phyloP scores from a whole-genome alignment of 2,888 invertebrate species.

The Patella pellucida region DNA sequence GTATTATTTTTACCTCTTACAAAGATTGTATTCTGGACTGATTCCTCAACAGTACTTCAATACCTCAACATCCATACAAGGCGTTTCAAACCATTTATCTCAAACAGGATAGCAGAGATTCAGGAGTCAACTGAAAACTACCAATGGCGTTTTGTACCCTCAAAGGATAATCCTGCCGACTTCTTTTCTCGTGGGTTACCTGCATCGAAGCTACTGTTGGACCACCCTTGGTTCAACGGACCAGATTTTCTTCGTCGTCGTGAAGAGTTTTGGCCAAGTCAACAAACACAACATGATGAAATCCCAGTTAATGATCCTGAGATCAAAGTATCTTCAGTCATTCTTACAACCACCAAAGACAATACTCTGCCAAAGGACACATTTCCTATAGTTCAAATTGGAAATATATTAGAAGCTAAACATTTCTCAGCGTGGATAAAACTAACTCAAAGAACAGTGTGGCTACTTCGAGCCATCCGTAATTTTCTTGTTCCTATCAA shows the following conservation, averaged over 20 bases:
- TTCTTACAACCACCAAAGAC: background rate
- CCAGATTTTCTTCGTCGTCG: background rate
- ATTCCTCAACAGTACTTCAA: conserved; percentile 1
- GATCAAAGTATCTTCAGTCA: background rate
- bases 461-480: background rate
- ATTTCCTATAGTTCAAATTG: background rate
- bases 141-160: background rate
- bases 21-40: background rate
- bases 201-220: background rate
- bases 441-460: background rate
- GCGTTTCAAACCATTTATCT: conserved; percentile 13
- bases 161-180: background rate
- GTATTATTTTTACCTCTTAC: background rate
- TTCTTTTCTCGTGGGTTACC: background rate
- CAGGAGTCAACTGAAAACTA: background rate
- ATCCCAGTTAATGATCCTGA: background rate
- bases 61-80: conserved; percentile 9
- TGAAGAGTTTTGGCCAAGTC: conserved; percentile 1
- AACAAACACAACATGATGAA: background rate
- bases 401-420: background rate
- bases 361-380: background rate
- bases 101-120: conserved; percentile 11
- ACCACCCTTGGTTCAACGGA: conserved; percentile 6
- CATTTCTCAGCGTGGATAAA: conserved; percentile 5
- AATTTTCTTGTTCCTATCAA: background rate